These are phyloP conservation scores for Pogonomyrmex californicus DNA, from an alignment of 1,140 invertebrate species.

Conservation along the genomic window DNA sequence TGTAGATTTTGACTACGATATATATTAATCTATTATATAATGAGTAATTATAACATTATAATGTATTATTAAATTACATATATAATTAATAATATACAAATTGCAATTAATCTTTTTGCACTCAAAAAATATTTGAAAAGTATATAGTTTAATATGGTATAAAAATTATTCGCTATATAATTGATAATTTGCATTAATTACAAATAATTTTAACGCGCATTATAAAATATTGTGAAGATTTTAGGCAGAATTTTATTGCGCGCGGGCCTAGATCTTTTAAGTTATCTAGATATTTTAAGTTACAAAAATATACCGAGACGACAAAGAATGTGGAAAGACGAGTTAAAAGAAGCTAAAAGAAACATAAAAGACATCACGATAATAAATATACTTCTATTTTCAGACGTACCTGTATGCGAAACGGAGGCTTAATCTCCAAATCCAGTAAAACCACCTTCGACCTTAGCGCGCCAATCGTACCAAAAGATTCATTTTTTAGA, in stretches of 20 bases:
- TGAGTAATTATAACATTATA: not conserved
- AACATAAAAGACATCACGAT: slow-evolving; percentile 4
- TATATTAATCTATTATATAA: not conserved
- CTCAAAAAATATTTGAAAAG: slow-evolving; percentile 46
- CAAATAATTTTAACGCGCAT: not conserved
- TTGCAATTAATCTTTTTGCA: not conserved
- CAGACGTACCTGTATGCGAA: slow-evolving; percentile 18
- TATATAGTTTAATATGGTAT: not conserved
- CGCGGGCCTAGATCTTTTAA: too few species aligned
- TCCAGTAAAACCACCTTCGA: not conserved
- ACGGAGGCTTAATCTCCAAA: not conserved
- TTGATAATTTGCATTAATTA: not conserved
- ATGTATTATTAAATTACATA: too few species aligned
- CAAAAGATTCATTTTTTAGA: not conserved
- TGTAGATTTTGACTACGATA: not conserved
- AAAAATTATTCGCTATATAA: not conserved
- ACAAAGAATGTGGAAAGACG: slow-evolving; percentile 56
- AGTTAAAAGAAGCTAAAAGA: slow-evolving; percentile 28
- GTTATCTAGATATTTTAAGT: slow-evolving; percentile 25
- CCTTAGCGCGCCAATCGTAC: not conserved
- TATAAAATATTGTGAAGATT: not conserved
- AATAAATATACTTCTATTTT: not conserved
- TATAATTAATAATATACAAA: not conserved
- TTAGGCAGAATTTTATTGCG: not conserved
- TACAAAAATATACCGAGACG: slow-evolving; percentile 7